Evolutionary conservation across 2,113 vertebrate genomes (phyloP).

Genomic region (Serilophus lunatus): DNA sequence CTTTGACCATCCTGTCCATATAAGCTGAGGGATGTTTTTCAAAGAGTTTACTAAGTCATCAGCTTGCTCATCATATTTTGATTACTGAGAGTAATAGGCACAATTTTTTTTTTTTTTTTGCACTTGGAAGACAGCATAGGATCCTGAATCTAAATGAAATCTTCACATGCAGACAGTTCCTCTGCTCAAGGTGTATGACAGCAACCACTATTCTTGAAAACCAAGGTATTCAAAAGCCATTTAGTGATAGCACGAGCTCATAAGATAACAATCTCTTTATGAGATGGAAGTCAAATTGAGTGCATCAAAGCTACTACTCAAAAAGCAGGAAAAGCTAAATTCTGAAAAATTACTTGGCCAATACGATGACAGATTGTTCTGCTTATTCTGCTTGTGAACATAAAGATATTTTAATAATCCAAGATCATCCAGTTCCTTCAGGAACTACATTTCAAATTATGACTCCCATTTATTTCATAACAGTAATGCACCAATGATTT

Average conservation of each 20-base stretch:
- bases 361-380: background rate
- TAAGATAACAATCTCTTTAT: background rate
- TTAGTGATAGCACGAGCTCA: background rate
- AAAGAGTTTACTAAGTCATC: background rate
- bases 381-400: background rate
- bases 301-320: background rate
- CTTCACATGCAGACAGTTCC: background rate
- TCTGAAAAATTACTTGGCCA: background rate
- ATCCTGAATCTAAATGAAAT: background rate
- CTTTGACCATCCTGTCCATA: background rate
- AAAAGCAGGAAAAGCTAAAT: background rate
- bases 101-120: background rate
- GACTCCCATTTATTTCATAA: background rate
- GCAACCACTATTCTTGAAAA: background rate
- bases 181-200: rapidly evolving
- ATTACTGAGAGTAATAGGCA: background rate
- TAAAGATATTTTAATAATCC: background rate
- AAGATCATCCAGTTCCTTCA: background rate
- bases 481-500: background rate
- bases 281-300: background rate
- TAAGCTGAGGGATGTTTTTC: background rate
- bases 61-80: background rate
- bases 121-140: background rate
- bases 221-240: background rate
- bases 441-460: background rate